Conservation (phyloP, 2,888 invertebrate species). For the Cenopis cana region DNA sequence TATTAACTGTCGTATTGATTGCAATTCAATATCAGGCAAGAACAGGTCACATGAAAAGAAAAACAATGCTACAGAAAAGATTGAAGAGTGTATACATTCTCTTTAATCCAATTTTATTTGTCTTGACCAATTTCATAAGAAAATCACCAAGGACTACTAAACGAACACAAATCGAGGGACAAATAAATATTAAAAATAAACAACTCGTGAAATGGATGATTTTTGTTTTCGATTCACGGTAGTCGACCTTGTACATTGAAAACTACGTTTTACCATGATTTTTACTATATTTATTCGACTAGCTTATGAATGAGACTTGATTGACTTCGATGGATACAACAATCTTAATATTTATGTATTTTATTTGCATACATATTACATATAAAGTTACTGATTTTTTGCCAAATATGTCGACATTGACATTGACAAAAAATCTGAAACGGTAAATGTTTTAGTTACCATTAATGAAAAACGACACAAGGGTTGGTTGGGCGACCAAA, state of each 20-base stretch:
- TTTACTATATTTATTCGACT: neutral
- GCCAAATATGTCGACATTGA: too few species aligned
- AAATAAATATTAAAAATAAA: conserved; percentile 1
- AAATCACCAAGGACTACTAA: neutral
- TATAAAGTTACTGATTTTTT: too few species aligned
- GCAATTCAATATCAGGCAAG: conserved; percentile 19
- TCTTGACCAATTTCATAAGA: too few species aligned
- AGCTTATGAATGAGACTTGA: neutral
- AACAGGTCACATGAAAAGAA: neutral
- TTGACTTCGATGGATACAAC: neutral
- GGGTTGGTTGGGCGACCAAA: too few species aligned
- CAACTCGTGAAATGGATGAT: neutral
- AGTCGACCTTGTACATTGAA: neutral
- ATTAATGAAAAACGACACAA: too few species aligned
- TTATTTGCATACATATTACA: too few species aligned
- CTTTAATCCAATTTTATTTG: too few species aligned
- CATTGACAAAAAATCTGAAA: too few species aligned
- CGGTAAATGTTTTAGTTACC: too few species aligned
- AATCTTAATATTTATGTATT: too few species aligned
- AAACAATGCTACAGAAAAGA: neutral
- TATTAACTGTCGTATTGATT: conserved; percentile 30
- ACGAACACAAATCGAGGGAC: neutral
- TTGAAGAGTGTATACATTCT: neutral
- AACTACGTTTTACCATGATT: neutral
- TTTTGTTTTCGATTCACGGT: conserved; percentile 13